A percentile compares a stretch with the other conserved stretches of the same genome.
Conservation (phyloP, 2,113 vertebrate species). For the Mirounga angustirostris region DNA sequence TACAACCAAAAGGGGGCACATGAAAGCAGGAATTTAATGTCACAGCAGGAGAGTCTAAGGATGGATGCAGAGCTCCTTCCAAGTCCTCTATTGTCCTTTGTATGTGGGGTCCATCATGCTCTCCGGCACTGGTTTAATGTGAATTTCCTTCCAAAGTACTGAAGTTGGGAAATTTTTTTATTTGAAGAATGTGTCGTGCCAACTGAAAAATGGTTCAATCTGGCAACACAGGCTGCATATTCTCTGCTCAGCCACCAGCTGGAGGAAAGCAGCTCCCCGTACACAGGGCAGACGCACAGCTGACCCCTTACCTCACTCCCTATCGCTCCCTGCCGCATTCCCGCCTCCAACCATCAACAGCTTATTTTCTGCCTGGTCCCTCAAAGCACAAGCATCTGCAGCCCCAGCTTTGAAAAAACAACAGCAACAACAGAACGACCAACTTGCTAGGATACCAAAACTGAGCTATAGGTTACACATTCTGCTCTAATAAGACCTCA, state of each 20-base stretch:
- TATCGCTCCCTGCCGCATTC: background rate
- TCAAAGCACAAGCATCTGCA: background rate
- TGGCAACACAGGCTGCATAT: background rate
- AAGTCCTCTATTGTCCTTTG: background rate
- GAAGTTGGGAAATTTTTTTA: background rate
- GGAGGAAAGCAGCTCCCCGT: background rate
- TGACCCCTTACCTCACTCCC: background rate
- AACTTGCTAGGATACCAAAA: background rate
- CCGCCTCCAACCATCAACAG: background rate
- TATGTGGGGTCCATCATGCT: background rate
- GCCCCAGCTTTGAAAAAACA: background rate
- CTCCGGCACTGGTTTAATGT: background rate
- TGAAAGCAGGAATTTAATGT: background rate
- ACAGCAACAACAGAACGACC: background rate
- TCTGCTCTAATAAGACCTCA: background rate
- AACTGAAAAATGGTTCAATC: background rate
- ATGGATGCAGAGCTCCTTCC: background rate
- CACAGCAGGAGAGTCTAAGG: fast-evolving
- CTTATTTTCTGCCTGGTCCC: background rate
- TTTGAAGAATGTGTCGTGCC: background rate
- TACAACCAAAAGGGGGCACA: background rate
- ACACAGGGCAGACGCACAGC: background rate
- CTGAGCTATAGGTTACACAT: background rate
- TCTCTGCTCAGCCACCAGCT: background rate
- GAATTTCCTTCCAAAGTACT: constrained; percentile 3